Evolutionary conservation across 2,113 vertebrate genomes (phyloP), one percentile per base, ranked within the genome.

Genomic region (Prionailurus bengalensis): DNA sequence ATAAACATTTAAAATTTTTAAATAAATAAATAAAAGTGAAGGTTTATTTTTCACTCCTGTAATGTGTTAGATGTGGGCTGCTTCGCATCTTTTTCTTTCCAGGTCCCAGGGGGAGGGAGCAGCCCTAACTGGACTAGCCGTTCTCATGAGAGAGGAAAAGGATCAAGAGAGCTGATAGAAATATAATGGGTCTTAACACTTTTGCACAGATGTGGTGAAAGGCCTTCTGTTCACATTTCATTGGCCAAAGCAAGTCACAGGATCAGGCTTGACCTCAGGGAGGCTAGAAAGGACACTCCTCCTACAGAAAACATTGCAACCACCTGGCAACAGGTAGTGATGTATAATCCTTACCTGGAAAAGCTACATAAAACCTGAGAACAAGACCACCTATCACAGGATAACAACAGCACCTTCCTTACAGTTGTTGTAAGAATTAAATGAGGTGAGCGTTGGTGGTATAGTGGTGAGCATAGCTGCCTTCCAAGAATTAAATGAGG

Each of bases 391-490:
- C 51, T 58, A 36, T 58, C 61, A 80, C 31, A 66, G 29, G n/a
- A 36, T 58, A 58, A 29, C 23, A 83, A 87, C 17, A 63, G 36
- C 29, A 27, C 11, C 58, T 87, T 94, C 39, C 31, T 80, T 27
- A 68, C 1, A 2, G 53, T 14, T 63, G 2, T 14, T 51, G 33
- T 68, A 45, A 45, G 45, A 45, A 45, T 45, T 45, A 45, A 45
- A 45, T 45, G 7, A 45, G 45, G 45, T 45, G 45, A 61, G 99
- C 98, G 98, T 98, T 98, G 98, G 98, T 99, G 98, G 98, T 98
- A 98, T 98, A 99, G 98, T 98, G 98, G 98, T 98, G 97, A 99
- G 98, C 99, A 99, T 98, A 99, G 98, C 98, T 99, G 98, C 98
- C 98, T 99, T 99, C 98, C 98, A n/a, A 84, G n/a, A 84, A 91